Evolutionary conservation across 2,113 vertebrate species (phyloP).

Genomic region (Tretioscincus oriximinensis): DNA sequence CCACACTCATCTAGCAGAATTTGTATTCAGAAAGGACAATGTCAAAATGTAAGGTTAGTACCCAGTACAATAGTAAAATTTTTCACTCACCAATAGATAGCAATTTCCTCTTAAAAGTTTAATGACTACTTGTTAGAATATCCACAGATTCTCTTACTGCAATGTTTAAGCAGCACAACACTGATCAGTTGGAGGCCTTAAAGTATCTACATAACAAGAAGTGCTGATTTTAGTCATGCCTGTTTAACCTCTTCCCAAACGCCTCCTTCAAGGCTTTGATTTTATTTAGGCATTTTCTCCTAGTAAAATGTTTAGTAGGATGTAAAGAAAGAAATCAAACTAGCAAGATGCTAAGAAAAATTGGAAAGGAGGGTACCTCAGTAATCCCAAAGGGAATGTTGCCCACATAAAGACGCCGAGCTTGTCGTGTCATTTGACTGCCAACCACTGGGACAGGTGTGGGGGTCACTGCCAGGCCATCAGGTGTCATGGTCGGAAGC

Average conservation of each 20-base stretch:
- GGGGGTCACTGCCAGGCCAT: constrained; percentile 87
- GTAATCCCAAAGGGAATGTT: constrained; percentile 94
- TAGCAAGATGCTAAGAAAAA: background rate
- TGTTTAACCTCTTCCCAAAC: background rate
- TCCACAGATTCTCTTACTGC: too few relatives aligned
- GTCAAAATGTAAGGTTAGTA: too few relatives aligned
- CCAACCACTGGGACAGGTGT: constrained; percentile 91
- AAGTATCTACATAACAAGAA: too few relatives aligned
- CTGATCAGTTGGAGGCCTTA: too few relatives aligned
- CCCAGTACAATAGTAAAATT: too few relatives aligned
- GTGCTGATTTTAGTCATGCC: background rate
- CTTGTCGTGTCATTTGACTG: constrained; percentile 93
- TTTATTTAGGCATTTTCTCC: background rate
- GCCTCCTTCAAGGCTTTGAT: background rate
- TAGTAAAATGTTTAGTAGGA: background rate
- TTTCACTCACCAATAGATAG: too few relatives aligned
- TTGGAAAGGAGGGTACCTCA: constrained; percentile 74
- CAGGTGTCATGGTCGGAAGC: constrained; percentile 90
- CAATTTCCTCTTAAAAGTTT: too few relatives aligned
- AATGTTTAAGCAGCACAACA: too few relatives aligned
- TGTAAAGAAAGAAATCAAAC: background rate
- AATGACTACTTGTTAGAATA: too few relatives aligned
- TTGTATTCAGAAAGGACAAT: too few relatives aligned
- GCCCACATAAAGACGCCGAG: constrained; percentile 88
- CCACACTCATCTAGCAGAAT: too few relatives aligned